Conservation (phyloP, 2,888 invertebrate species). For the Athrips mouffetella region DNA sequence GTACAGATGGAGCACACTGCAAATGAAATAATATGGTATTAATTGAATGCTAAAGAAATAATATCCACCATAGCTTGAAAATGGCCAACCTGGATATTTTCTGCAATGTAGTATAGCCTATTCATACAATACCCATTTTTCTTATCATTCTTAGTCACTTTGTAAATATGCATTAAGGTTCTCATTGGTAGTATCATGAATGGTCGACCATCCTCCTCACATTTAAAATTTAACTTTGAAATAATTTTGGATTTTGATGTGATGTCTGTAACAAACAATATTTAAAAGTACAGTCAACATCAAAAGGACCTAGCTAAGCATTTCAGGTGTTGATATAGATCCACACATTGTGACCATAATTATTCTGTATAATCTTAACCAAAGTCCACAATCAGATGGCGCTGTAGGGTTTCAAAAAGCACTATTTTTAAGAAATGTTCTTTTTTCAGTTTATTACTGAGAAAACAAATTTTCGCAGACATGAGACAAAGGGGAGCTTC, state of each 20-base stretch:
- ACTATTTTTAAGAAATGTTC: too few relatives aligned
- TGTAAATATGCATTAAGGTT: constrained; percentile 50
- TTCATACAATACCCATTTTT: constrained; percentile 60
- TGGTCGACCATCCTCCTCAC: constrained; percentile 72
- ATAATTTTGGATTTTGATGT: background rate
- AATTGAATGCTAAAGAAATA: background rate
- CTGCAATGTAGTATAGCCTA: constrained; percentile 78
- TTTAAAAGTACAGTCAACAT: too few relatives aligned
- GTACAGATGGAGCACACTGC: constrained; percentile 57
- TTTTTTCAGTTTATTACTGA: too few relatives aligned
- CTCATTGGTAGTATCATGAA: constrained; percentile 64
- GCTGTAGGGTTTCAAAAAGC: too few relatives aligned
- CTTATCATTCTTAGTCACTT: constrained; percentile 58
- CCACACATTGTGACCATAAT: too few relatives aligned
- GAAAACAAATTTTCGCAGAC: too few relatives aligned
- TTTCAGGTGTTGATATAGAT: too few relatives aligned
- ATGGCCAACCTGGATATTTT: constrained; percentile 57
- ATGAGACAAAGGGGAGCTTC: too few relatives aligned
- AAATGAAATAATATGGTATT: constrained; percentile 26
- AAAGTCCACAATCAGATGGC: too few relatives aligned
- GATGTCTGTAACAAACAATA: background rate
- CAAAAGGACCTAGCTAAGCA: too few relatives aligned
- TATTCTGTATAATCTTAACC: too few relatives aligned
- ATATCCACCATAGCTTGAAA: background rate
- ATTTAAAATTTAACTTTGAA: constrained; percentile 53